These are phyloP conservation scores for Rugalucina vietnamica DNA, from an alignment of 2,888 invertebrate genomes.

Conservation along the genomic window DNA sequence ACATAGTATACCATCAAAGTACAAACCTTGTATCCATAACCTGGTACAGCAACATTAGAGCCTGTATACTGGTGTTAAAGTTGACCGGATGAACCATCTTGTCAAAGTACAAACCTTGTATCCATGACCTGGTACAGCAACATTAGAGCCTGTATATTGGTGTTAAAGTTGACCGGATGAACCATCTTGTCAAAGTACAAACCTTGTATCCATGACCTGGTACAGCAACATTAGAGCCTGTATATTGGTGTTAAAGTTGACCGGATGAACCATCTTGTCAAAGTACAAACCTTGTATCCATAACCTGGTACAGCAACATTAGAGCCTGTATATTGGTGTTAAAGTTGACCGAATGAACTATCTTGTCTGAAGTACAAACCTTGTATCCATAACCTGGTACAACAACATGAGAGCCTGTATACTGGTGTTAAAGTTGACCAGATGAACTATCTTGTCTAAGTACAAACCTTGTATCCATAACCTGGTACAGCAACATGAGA, in stretches of 20 bases:
- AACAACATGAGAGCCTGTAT: constrained; percentile 87
- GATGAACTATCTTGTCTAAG: constrained; percentile 92
- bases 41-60: constrained; percentile 88
- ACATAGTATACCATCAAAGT: too few relatives aligned
- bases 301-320: too few relatives aligned
- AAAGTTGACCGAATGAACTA: too few relatives aligned
- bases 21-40: constrained; percentile 86
- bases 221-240: constrained; percentile 87
- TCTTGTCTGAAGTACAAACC: too few relatives aligned
- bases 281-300: too few relatives aligned
- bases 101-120: constrained; percentile 88
- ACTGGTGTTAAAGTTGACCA: constrained; percentile 90
- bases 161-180: constrained; percentile 91
- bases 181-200: constrained; percentile 93
- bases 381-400: constrained; percentile 87
- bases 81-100: constrained; percentile 92
- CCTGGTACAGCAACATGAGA: constrained; percentile 88
- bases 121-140: constrained; percentile 88
- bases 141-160: constrained; percentile 86
- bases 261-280: constrained; percentile 92
- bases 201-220: constrained; percentile 86
- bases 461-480: constrained; percentile 86
- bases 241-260: constrained; percentile 89
- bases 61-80: constrained; percentile 88
- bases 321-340: too few relatives aligned